These are phyloP conservation scores for Pseudopipra pipra DNA, from an alignment of 2,113 vertebrate species.

Conservation along the genomic window DNA sequence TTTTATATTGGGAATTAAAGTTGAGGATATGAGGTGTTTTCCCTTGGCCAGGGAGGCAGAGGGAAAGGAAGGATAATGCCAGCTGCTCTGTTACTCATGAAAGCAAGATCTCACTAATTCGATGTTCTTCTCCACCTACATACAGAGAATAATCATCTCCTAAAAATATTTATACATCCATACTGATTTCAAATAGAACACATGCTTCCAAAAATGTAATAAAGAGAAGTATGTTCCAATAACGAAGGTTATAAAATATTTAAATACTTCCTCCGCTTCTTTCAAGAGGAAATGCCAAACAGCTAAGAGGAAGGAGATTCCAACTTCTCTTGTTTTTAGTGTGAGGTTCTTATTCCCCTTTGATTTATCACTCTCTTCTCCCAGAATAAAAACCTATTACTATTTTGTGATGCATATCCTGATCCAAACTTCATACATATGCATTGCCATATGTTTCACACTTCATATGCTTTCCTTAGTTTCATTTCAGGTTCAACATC, in stretches of 20 bases:
- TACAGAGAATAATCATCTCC: conserved; percentile 49
- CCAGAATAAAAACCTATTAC: conserved; percentile 60
- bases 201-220: conserved; percentile 49
- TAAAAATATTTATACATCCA: conserved; percentile 57
- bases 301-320: conserved; percentile 64
- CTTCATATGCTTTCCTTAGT: conserved; percentile 67
- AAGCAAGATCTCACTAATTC: conserved; percentile 53
- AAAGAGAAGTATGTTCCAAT: conserved; percentile 52
- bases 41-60: conserved; percentile 2
- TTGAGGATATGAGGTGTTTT: conserved; percentile 46
- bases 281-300: conserved; percentile 49
- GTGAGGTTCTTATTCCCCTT: conserved; percentile 61
- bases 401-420: conserved; percentile 68
- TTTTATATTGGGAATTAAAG: conserved; percentile 28
- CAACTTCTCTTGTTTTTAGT: conserved; percentile 66
- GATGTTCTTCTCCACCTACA: conserved; percentile 58
- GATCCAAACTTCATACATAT: conserved; percentile 75
- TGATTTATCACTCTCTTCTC: conserved; percentile 60
- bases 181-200: conserved; percentile 49
- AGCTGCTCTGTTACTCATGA: conserved; percentile 56
- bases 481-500: conserved; percentile 72
- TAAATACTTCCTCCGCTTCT: conserved; percentile 59
- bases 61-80: conserved; percentile 17
- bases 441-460: conserved; percentile 76
- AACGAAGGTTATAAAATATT: conserved; percentile 54